Evolutionary conservation across 64 coral and sea anemone genomes (phyloP), one percentile per base, ranked within the genome.

Genomic region (Porites lutea): DNA sequence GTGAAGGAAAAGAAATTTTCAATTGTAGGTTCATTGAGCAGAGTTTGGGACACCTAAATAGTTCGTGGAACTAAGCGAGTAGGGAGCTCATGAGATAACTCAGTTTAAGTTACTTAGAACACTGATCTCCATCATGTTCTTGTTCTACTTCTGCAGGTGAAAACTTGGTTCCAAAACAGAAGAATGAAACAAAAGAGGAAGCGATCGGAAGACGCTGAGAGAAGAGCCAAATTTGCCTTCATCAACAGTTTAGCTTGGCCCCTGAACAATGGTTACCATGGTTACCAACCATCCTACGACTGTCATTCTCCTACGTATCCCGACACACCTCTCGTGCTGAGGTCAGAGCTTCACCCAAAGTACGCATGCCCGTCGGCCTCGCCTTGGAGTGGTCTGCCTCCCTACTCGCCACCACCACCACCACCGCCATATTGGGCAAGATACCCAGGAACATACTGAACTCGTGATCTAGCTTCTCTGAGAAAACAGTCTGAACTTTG

Each of bases 151-250:
- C 6, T 51, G 12, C 47, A 84, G 81, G 81, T 84, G 5, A 97
- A 97, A 50, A 97, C 95, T 16, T 97, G 95, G 95, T 97, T 97
- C 79, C 95, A 97, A 74, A 97, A 97, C 53, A 90, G 95, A 88
- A 59, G 95, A 53, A 97, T 97, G 95, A 97, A 97, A 54, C 68
- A 89, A 59, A 97, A 97, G 62, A 85, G 88, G 13, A 90, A 97
- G 60, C 82, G 92, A 13, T 72, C 95, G 19, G 95, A 97, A 64
- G 91, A 89, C 21, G 86, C 88, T 2, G 90, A 97, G 37, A 64
- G 90, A 1, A 88, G 86, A 55, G 80, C 92, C 13, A 97, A 97
- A 62, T 61, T 94, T 47, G 82, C 95, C 45, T 97, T 91, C 58
- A 70, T 92, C 11, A 97, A 74, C 51, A 89, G 88, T 15, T 58